phyloP scores from a whole-genome alignment of 2,113 vertebrate species.

The Sus scrofa region DNA sequence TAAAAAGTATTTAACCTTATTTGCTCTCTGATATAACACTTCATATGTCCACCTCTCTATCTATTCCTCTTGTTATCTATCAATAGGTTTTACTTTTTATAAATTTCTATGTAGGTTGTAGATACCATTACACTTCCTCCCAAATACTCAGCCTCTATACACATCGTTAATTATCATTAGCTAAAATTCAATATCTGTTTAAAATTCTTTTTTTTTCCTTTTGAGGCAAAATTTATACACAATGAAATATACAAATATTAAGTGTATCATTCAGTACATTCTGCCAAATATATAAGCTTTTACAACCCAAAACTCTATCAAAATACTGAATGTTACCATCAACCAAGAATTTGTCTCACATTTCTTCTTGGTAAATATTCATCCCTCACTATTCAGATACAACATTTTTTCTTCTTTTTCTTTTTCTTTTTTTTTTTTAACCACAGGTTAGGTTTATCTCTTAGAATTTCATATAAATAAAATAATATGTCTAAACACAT shows the following conservation, averaged over 20 bases:
- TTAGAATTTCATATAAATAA: background rate
- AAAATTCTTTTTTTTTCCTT: background rate
- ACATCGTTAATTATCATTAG: background rate
- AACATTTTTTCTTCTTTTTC: background rate
- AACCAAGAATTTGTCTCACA: background rate
- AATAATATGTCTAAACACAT: background rate
- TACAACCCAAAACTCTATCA: background rate
- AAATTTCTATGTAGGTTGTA: background rate
- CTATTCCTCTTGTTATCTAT: background rate
- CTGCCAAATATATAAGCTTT: background rate
- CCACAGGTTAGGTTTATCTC: background rate
- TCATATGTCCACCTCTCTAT: background rate
- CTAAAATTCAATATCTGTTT: background rate
- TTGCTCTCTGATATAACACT: background rate
- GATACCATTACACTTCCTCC: background rate
- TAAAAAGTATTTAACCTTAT: background rate
- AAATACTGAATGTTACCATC: background rate
- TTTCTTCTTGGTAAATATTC: background rate
- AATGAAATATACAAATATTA: background rate
- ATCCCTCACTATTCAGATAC: background rate
- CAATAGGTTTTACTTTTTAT: background rate
- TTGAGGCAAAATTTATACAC: background rate
- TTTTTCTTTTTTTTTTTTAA: background rate
- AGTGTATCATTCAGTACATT: background rate
- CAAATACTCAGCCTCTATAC: background rate